Conservation (phyloP, 2,888 invertebrate genomes). For the Agonopterix subpropinquella region DNA sequence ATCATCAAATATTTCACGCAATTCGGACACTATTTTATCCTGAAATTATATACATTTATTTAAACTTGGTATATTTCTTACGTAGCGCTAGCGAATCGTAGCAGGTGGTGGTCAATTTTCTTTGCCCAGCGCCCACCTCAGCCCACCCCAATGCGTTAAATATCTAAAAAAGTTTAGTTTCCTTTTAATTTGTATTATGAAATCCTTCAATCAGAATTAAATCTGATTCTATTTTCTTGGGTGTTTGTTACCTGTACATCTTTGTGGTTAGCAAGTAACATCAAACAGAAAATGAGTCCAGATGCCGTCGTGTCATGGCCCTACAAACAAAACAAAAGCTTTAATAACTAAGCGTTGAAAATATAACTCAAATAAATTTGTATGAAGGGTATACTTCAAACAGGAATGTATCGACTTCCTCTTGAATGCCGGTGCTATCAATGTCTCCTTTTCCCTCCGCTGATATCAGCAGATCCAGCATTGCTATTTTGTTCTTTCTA, state of each 20-base stretch:
- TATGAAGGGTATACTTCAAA: slow-evolving; percentile 58
- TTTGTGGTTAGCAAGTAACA: slow-evolving; percentile 66
- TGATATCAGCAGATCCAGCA: slow-evolving; percentile 50
- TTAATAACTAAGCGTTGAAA: not conserved
- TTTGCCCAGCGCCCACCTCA: no score
- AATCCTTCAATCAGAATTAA: no score
- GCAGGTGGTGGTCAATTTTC: no score
- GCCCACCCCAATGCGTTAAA: no score
- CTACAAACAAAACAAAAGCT: slow-evolving; percentile 33
- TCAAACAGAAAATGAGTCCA: slow-evolving; percentile 52
- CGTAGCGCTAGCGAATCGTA: no score
- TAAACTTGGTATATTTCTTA: not conserved
- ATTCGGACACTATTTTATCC: slow-evolving; percentile 77
- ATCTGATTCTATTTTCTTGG: not conserved
- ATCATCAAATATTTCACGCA: slow-evolving; percentile 78
- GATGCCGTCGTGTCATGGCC: slow-evolving; percentile 79
- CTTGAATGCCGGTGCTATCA: slow-evolving; percentile 67
- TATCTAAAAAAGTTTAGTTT: no score
- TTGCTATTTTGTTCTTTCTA: slow-evolving; percentile 50
- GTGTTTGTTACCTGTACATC: slow-evolving; percentile 48
- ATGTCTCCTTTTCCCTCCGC: slow-evolving; percentile 62
- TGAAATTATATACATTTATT: slow-evolving; percentile 40
- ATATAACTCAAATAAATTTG: not conserved
- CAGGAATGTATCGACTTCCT: slow-evolving; percentile 80
- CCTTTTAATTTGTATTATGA: no score